Base-by-base conservation (phyloP, 2,888 invertebrate species). In the Acrocyrtus sp. region DNA sequence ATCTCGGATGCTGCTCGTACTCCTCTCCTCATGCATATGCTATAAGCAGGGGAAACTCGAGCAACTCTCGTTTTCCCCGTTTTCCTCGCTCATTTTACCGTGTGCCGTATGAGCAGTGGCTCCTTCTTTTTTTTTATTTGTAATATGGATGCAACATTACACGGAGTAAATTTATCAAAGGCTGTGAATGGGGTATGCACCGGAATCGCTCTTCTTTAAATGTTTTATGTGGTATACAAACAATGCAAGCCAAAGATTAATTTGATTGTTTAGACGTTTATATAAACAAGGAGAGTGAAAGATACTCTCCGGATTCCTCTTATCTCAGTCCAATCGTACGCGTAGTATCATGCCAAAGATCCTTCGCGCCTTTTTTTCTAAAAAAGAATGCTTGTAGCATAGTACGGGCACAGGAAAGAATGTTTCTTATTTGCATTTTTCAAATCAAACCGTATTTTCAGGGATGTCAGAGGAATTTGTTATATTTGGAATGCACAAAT, bases 241-340 rank as follows among this genome's bases (percentile, higher is more conserved):
- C 19, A 58, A 29, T 56, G 50, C 48, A 50, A 26, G 19, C n/a
- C 54, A 50, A 63, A 63, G 70, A 70, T 70, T 70, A 63, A 70
- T 70, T 63, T 70, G 56, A 63, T 70, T 70, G 70, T 63, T 70
- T 70, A 70, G 70, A 70, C 70, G 63, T 57, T 29, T 53, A 51
- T 45, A 70, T 70, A 70, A 70, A 70, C 70, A 70, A 19, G 57
- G 41, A 54, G 27, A 61, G 22, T 63, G 63, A 63, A 63, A 70
- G 70, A 70, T 51, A 58, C 53, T 63, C 63, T 63, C 63, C 57
- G 70, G 62, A 50, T 51, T 63, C 39, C 57, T 70, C 10, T 61
- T 21, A 61, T 61, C 58, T 58, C 27, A 3, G 3, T 6, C 21
- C 41, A 56, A 56, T 39, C 41, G 41, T 56, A 56, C 22, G 22